These are phyloP conservation scores for Slavum lentiscoides DNA, from an alignment of 2,888 invertebrate species.

Conservation along the genomic window DNA sequence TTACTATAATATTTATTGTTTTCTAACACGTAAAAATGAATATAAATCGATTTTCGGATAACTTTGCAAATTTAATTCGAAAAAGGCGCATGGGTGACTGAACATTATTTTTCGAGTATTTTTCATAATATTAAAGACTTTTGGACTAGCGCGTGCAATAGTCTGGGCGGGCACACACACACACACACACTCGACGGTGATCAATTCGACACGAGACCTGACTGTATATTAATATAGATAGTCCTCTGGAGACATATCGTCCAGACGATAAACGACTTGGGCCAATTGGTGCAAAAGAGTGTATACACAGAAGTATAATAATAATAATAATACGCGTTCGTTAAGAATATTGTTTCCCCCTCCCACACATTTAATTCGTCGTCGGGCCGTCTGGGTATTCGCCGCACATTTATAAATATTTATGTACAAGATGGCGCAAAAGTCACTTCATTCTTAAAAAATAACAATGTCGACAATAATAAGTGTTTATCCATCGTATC, in stretches of 20 bases:
- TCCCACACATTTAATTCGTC: conserved; percentile 7
- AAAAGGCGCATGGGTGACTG: background rate
- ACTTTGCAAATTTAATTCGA: conserved; percentile 6
- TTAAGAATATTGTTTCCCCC: conserved; percentile 26
- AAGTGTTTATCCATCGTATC: too few species aligned
- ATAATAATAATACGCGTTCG: background rate
- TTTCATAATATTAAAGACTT: background rate
- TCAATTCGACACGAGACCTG: conserved; percentile 35
- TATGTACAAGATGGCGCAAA: too few species aligned
- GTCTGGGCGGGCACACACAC: background rate
- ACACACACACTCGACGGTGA: conserved; percentile 11
- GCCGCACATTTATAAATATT: background rate
- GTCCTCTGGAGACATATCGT: conserved; percentile 26
- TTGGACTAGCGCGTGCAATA: background rate
- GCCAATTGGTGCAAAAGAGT: conserved; percentile 1
- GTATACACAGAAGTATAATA: background rate
- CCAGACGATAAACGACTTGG: conserved; percentile 13
- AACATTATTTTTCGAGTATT: background rate
- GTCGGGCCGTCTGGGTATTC: background rate
- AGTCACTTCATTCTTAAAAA: too few species aligned
- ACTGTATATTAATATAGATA: conserved; percentile 26
- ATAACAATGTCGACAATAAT: too few species aligned
- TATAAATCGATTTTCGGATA: background rate
- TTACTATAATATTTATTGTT: too few species aligned
- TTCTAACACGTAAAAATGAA: background rate